Conservation (phyloP, 1,140 invertebrate genomes). For the Drosophila kikkawai region DNA sequence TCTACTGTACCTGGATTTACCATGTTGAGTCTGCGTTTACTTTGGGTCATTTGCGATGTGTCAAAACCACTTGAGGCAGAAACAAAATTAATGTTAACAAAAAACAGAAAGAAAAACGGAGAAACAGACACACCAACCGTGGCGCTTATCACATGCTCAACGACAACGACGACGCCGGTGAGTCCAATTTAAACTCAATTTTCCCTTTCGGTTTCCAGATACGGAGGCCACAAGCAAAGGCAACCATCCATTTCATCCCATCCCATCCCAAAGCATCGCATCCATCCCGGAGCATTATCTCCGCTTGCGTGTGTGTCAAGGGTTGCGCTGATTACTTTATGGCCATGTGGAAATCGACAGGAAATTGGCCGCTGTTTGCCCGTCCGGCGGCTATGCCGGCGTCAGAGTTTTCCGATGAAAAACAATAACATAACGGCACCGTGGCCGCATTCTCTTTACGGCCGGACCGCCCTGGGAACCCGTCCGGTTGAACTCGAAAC, state of each 20-base stretch:
- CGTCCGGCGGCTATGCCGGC: neutral
- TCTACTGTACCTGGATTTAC: constrained; percentile 14
- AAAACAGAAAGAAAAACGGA: neutral
- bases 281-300: constrained; percentile 30
- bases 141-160: constrained; percentile 35
- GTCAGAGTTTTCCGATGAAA: constrained; percentile 60
- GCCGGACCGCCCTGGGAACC: constrained; percentile 17
- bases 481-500: constrained; percentile 16
- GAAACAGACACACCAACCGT: constrained; percentile 7
- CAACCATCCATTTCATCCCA: neutral
- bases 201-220: constrained; percentile 36
- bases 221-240: constrained; percentile 21
- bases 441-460: constrained; percentile 64
- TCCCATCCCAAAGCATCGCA: neutral
- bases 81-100: neutral
- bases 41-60: constrained; percentile 40
- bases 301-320: constrained; percentile 65
- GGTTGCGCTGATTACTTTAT: constrained; percentile 79
- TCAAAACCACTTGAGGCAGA: constrained; percentile 44
- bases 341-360: constrained; percentile 80
- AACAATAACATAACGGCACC: constrained; percentile 44
- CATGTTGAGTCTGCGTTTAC: constrained; percentile 9
- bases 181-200: constrained; percentile 58
- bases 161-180: constrained; percentile 25
- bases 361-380: constrained; percentile 54